phyloP scores from a whole-genome alignment of 2,888 invertebrate genomes.

The Agrochola macilenta region DNA sequence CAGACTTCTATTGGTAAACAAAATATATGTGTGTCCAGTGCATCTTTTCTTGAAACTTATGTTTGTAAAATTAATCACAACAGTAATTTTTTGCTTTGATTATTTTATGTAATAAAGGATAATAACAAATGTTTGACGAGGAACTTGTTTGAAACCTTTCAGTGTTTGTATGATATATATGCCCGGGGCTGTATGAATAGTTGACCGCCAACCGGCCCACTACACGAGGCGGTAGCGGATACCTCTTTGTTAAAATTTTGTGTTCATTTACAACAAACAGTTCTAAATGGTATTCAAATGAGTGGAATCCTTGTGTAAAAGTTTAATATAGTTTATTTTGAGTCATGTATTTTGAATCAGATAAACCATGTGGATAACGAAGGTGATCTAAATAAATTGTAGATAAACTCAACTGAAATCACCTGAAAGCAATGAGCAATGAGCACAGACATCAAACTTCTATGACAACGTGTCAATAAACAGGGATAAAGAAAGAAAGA shows the following conservation, averaged over 20 bases:
- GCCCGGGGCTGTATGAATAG: background rate
- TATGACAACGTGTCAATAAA: too few species aligned
- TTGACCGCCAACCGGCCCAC: background rate
- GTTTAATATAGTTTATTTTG: slow-evolving; percentile 12
- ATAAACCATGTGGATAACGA: background rate
- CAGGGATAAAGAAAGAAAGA: too few species aligned
- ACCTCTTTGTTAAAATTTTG: slow-evolving; percentile 9
- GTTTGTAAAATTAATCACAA: background rate
- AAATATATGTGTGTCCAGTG: background rate
- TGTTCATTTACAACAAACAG: slow-evolving; percentile 15
- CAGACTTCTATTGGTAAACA: background rate
- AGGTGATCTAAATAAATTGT: too few species aligned
- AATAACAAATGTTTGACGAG: background rate
- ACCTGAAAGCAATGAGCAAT: too few species aligned
- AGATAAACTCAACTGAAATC: too few species aligned
- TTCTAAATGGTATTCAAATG: background rate
- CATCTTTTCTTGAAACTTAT: background rate
- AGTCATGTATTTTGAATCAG: background rate
- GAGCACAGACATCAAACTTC: too few species aligned
- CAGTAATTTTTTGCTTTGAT: background rate
- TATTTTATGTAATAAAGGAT: background rate
- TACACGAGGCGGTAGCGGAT: background rate
- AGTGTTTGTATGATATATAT: slow-evolving; percentile 7
- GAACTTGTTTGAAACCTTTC: background rate
- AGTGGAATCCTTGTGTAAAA: background rate